phyloP scores from a whole-genome alignment of 2,888 invertebrate genomes.

The Amphipyra berbera region DNA sequence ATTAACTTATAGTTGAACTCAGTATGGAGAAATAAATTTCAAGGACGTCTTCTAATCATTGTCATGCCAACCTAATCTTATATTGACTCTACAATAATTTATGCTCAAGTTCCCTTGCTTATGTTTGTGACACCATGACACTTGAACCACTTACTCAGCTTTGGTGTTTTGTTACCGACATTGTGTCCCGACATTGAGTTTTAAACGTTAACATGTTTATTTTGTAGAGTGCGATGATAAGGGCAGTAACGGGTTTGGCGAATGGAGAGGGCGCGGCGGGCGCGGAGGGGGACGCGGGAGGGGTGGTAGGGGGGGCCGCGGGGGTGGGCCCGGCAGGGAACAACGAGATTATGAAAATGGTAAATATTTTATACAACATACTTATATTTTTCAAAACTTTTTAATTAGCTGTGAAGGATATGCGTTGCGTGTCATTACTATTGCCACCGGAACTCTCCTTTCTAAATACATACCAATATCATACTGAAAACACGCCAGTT shows the following conservation, averaged over 20 bases:
- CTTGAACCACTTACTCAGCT: slow-evolving; percentile 6
- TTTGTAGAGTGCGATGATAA: slow-evolving; percentile 65
- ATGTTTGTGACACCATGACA: slow-evolving; percentile 9
- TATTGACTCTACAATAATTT: too few relatives aligned
- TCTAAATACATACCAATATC: not conserved
- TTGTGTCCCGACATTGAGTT: not conserved
- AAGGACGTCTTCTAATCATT: too few relatives aligned
- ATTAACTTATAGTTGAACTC: too few relatives aligned
- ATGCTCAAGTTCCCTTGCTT: not conserved
- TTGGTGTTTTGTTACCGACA: slow-evolving; percentile 20
- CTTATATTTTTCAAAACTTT: too few relatives aligned
- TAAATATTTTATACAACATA: slow-evolving; percentile 19
- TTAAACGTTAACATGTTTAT: slow-evolving; percentile 10
- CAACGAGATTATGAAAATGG: slow-evolving; percentile 70
- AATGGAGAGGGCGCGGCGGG: slow-evolving; percentile 77
- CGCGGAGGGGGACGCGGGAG: slow-evolving; percentile 76
- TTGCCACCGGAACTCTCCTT: slow-evolving; percentile 13
- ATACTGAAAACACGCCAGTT: too few relatives aligned
- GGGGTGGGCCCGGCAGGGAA: slow-evolving; percentile 75
- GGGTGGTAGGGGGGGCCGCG: slow-evolving; percentile 75
- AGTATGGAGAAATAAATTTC: too few relatives aligned
- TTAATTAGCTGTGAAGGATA: not conserved
- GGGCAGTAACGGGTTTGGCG: slow-evolving; percentile 75
- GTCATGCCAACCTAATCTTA: too few relatives aligned
- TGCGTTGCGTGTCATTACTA: slow-evolving; percentile 4